A percentile compares a stretch with the other conserved stretches of the same genome.
These are phyloP conservation scores for Scarus forsteni DNA, from an alignment of 2,797 vertebrate genomes.

Conservation along the genomic window DNA sequence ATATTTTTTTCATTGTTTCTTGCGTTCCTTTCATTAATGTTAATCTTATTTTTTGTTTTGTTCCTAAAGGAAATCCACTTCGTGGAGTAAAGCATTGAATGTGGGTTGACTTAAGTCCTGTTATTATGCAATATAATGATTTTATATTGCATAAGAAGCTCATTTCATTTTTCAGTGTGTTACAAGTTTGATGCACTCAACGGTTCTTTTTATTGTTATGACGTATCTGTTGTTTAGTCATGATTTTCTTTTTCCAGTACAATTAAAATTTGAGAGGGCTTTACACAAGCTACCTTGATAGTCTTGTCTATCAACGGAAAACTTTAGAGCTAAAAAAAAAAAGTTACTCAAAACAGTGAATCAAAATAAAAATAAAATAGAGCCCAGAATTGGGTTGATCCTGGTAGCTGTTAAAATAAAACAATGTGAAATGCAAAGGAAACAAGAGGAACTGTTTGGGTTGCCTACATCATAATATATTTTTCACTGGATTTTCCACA, in stretches of 20 bases:
- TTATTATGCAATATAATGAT: conserved; percentile 42
- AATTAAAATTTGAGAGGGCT: conserved; percentile 29
- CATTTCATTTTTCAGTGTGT: conserved; percentile 54
- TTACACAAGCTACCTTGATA: conserved; percentile 30
- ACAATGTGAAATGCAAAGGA: background rate
- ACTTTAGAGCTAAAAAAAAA: conserved; percentile 28
- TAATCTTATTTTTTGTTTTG: conserved; percentile 38
- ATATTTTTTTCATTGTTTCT: conserved; percentile 44
- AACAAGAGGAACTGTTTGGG: background rate
- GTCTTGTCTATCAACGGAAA: conserved; percentile 32
- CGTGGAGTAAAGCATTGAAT: conserved; percentile 46
- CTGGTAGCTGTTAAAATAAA: background rate
- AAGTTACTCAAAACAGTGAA: conserved; percentile 25
- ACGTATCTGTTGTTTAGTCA: conserved; percentile 33
- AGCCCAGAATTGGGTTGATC: conserved; percentile 10
- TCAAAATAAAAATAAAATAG: conserved; percentile 46
- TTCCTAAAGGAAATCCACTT: conserved; percentile 44
- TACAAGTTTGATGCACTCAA: conserved; percentile 55
- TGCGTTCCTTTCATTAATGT: conserved; percentile 45
- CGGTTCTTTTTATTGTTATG: conserved; percentile 46
- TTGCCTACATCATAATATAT: background rate
- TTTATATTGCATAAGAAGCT: conserved; percentile 56
- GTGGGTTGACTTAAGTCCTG: conserved; percentile 59
- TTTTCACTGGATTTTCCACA: too few relatives aligned
- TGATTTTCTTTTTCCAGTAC: conserved; percentile 33